Base-by-base conservation (phyloP, 2,113 vertebrate species). In the Percina caprodes region DNA sequence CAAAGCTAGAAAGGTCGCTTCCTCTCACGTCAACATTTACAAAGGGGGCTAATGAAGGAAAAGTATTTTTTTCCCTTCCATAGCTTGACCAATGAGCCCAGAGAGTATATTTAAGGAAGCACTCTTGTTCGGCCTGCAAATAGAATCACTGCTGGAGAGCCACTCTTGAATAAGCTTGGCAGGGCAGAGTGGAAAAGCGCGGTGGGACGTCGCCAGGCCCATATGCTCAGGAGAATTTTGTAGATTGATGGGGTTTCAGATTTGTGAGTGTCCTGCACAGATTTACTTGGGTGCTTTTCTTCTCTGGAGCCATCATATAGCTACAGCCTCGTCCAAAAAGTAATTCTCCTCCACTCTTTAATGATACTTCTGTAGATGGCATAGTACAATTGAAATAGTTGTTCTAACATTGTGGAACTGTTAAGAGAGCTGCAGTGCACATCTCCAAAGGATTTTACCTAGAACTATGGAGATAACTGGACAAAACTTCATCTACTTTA, bases 91-190 rank as follows among this genome's bases (percentile, higher is more conserved):
- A 88, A 79, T 88, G 88, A 90, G 67, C 39, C 55, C 65, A 78
- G 54, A 80, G 84, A 76, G 80, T 87, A 87, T 93, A 94, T 94
- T 94, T 93, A 92, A 90, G 72, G 93, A 91, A 89, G 79, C 84
- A 73, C 87, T 90, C 56, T 77, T 87, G 67, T 89, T 87, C 86
- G 92, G 87, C 70, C 83, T 91, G 80, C 89, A 93, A 95, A 95
- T 93, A 89, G 92, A 83, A 82, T 92, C 91, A 15, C 93, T 85
- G 92, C 91, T 91, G 90, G 92, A 94, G 90, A 89, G 88, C 84
- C 88, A 90, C 91, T 93, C 92, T 92, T 93, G 91, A 94, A 94
- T 93, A 92, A 91, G 90, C 88, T 94, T 96, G 95, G 95, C 94
- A 93, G 84, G 84, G 81, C 84, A 62, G 80, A 92, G 89, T 94